These are phyloP conservation scores for Araneus ventricosus DNA, from an alignment of 1,140 invertebrate genomes.

Conservation along the genomic window DNA sequence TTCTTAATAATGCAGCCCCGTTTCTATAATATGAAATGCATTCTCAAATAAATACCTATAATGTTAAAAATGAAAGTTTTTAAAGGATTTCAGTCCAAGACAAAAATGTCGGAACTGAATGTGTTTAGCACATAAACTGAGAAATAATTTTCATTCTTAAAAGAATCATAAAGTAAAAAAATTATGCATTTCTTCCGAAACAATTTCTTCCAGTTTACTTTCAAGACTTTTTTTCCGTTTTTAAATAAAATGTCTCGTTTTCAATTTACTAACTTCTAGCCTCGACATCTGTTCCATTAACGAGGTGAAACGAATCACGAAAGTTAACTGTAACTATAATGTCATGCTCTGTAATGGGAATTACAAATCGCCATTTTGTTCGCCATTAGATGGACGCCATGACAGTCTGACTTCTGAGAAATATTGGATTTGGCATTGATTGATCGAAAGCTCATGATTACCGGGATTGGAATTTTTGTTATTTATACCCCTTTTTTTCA, in stretches of 20 bases:
- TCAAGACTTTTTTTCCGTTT: neutral
- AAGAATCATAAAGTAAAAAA: neutral
- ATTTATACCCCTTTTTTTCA: slow-evolving; percentile 29
- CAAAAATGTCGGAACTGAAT: no score
- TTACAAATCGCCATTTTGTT: slow-evolving; percentile 63
- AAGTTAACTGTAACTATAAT: slow-evolving; percentile 59
- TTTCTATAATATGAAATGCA: no score
- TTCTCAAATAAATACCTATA: no score
- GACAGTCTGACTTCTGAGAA: slow-evolving; percentile 56
- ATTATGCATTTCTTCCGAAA: neutral
- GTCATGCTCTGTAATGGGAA: slow-evolving; percentile 57
- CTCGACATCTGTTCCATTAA: slow-evolving; percentile 53
- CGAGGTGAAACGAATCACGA: slow-evolving; percentile 33
- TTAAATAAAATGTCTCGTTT: neutral
- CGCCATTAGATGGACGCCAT: slow-evolving; percentile 55
- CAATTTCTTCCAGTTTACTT: neutral
- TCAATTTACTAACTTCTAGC: slow-evolving; percentile 16
- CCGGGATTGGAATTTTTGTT: slow-evolving; percentile 38
- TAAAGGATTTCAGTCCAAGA: no score
- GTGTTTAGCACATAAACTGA: no score
- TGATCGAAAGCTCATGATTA: slow-evolving; percentile 65
- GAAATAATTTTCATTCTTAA: no score
- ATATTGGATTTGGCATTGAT: slow-evolving; percentile 70
- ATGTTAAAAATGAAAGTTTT: no score
- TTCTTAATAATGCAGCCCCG: no score